Evolutionary conservation across 2,888 invertebrate species (phyloP).

Genomic region (Diadegma fenestrale): DNA sequence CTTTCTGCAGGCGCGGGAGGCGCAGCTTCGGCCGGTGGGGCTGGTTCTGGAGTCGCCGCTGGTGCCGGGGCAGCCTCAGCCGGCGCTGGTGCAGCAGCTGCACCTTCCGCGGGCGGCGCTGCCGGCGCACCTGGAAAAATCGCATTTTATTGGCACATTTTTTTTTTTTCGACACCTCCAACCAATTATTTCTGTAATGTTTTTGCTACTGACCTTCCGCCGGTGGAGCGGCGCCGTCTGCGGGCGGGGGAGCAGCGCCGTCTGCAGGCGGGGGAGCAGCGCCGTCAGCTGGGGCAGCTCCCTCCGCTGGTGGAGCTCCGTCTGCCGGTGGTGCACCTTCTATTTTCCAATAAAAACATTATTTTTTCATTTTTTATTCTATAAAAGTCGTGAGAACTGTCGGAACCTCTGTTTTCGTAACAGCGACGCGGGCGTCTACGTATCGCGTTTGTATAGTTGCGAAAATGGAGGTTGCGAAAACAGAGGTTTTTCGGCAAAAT

Average conservation of each 20-base stretch:
- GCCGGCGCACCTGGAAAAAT: conserved; percentile 66
- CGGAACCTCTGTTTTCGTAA: too few species aligned
- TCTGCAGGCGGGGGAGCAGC: conserved; percentile 71
- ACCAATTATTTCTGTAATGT: neutral
- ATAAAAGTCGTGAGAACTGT: neutral
- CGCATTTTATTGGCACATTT: neutral
- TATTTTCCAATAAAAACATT: neutral
- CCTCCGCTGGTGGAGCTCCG: conserved; percentile 73
- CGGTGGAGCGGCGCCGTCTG: conserved; percentile 69
- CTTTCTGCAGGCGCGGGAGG: conserved; percentile 70
- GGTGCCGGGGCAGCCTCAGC: conserved; percentile 73
- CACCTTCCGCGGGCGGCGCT: conserved; percentile 65
- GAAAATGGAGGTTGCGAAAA: neutral
- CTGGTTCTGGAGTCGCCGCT: conserved; percentile 69
- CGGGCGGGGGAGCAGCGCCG: conserved; percentile 71
- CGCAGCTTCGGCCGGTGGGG: conserved; percentile 68
- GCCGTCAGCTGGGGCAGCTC: conserved; percentile 73
- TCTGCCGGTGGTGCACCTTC: conserved; percentile 47
- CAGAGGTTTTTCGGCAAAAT: too few species aligned
- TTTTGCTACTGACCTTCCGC: conserved; percentile 70
- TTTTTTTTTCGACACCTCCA: neutral
- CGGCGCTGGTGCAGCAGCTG: conserved; percentile 62
- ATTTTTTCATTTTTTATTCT: neutral
- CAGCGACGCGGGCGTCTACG: too few species aligned
- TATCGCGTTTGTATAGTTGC: neutral